Base-by-base conservation (phyloP, 1,140 invertebrate species). In the Aphelenchoides besseyi region DNA sequence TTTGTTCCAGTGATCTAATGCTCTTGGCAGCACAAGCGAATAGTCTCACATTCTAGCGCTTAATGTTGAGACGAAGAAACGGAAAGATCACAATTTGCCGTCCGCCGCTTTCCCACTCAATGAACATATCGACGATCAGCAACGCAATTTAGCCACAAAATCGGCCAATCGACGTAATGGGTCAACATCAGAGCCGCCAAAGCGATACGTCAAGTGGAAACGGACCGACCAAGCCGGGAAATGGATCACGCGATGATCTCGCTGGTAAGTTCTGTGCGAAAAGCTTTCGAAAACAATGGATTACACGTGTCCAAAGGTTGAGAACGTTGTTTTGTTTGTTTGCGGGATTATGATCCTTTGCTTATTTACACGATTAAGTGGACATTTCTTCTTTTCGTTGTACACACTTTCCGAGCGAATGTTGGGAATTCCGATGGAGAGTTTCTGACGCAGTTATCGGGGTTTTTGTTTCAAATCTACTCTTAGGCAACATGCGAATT, bases 111-210 rank as follows among this genome's bases (percentile, higher is more conserved):
- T n/a, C n/a, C n/a, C n/a, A n/a, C n/a, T n/a, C n/a, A n/a, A n/a
- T n/a, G n/a, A n/a, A n/a, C n/a, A n/a, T n/a, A n/a, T n/a, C n/a
- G n/a, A n/a, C n/a, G n/a, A n/a, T n/a, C n/a, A n/a, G n/a, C n/a
- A n/a, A n/a, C n/a, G n/a, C n/a, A n/a, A n/a, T n/a, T n/a, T n/a
- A n/a, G n/a, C n/a, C n/a, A n/a, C n/a, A n/a, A n/a, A n/a, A n/a
- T n/a, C n/a, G n/a, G n/a, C n/a, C n/a, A n/a, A n/a, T n/a, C n/a
- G n/a, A n/a, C n/a, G n/a, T n/a, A n/a, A 61, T 61, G 59, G 59
- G 59, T 16, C 59, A 61, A 61, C 59, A 61, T 36, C 26, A 36
- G 26, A 61, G 59, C 28, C 59, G 59, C 2, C 59, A 61, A 16
- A 29, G 26, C 26, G 59, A 61, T 26, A 61, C 41, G 12, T 48